Conservation (phyloP, 2,888 invertebrate species). For the Drosophila picticornis region DNA sequence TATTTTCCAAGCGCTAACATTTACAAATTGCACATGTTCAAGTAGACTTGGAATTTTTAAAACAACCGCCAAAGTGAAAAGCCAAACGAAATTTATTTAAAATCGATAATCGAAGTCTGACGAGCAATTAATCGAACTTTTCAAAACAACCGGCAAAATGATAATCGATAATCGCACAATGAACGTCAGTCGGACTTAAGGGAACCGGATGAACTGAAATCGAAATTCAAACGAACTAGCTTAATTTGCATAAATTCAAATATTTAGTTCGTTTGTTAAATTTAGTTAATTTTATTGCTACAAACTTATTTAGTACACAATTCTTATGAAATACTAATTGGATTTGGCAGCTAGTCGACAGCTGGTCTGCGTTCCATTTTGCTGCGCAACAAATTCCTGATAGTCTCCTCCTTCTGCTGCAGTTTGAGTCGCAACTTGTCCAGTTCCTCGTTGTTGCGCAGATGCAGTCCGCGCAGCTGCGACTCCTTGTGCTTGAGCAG, state of each 20-base stretch:
- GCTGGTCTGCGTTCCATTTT: conserved; percentile 71
- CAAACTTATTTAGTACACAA: background rate
- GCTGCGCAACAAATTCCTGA: conserved; percentile 79
- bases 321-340: background rate
- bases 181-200: background rate
- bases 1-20: background rate
- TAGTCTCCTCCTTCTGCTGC: conserved; percentile 84
- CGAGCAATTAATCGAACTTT: background rate
- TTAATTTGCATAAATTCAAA: background rate
- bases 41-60: background rate
- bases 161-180: background rate
- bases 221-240: background rate
- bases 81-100: too few relatives aligned
- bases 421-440: conserved; percentile 82
- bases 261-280: background rate
- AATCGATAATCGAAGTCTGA: background rate
- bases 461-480: conserved; percentile 83
- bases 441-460: conserved; percentile 82
- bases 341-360: conserved; percentile 45
- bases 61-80: background rate
- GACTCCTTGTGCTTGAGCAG: conserved; percentile 84
- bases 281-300: background rate
- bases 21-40: background rate
- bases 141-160: too few relatives aligned
- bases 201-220: background rate